Evolutionary conservation across 2,113 vertebrate genomes (phyloP), one percentile per base, ranked within the genome.

Genomic region (Aix galericulata): DNA sequence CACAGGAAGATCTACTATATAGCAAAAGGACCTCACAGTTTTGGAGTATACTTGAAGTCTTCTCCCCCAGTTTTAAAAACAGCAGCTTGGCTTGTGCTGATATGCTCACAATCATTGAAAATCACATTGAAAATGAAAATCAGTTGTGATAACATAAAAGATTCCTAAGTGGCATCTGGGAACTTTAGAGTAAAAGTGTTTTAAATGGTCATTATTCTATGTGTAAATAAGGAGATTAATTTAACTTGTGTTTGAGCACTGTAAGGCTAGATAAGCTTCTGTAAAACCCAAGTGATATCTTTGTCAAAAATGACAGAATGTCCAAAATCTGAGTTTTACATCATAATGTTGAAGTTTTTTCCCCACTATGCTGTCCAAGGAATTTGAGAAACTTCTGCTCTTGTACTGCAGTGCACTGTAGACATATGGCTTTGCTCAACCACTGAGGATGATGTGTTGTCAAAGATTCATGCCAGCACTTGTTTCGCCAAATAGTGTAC

Each of bases 401-500:
- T 71, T 63, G 17, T 86, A 25, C 56, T 76, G 26, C 44, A 69
- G 32, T 66, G 58, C 50, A 40, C 31, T 64, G n/a, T 53, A 62
- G 80, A 58, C 71, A 48, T 67, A 46, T 34, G 87, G 89, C 75
- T 83, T 76, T 56, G 31, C 31, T 85, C 74, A 82, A 6, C 40
- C 40, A 38, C 68, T 53, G n/a, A 93, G 74, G 58, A 56, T 63
- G 82, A 93, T 36, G 12, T 10, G 25, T 72, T 94, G 89, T 95
- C 95, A 92, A 71, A 94, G 71, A 68, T 31, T 50, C 34, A 12
- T 78, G 78, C 76, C 71, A 89, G 62, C 50, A 55, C 60, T 85
- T 80, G 67, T 97, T 84, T 91, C 55, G 85, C 77, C 79, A 66
- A 86, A 76, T 72, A 48, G 55, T 63, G 94, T 86, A 10, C 86